Base-by-base conservation (phyloP, 2,888 invertebrate species). In the Caenorhabditis wallacei region DNA sequence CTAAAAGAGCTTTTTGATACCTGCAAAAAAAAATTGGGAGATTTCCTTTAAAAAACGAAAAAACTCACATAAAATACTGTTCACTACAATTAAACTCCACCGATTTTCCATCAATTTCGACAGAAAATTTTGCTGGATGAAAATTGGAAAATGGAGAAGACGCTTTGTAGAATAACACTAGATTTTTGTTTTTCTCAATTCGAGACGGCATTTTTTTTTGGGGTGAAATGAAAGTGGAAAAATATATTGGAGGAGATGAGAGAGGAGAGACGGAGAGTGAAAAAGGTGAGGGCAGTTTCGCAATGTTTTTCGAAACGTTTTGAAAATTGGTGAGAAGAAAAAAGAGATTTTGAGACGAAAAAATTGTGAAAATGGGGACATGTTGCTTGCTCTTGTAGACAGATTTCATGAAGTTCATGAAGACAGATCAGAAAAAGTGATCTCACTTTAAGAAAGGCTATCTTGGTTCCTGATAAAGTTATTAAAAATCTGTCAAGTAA, bases 21-120 rank as follows among this genome's bases (percentile, higher is more conserved):
- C 75, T 75, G 66, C 24, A 37, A n/a, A 30, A 30, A 30, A 30
- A 30, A 30, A 30, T 30, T 30, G 3, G 3, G 8, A 30, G 4
- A 3, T 3, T 30, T 30, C 8, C 30, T 30, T 30, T 3, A 30
- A n/a, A n/a, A n/a, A 5, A 30, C 20, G 16, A 16, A 57, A 57
- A 35, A 57, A 43, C 57, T 75, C 37, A 75, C 75, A 75, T 75
- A 16, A 66, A 75, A 57, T 56, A 75, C 40, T 75, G 75, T n/a
- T 75, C 75, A 37, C 37, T 66, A 20, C 75, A 75, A 57, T 51
- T 59, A 51, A 66, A 75, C 8, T 56, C n/a, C 24, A 56, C 13
- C 46, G 10, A 4, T 37, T 48, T 48, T 16, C n/a, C 66, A 30
- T 48, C 18, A n/a, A 30, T 37, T 59, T 68, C 26, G 1, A 37